Base-by-base conservation (phyloP, 2,113 vertebrate species). In the Poicephalus gulielmi region DNA sequence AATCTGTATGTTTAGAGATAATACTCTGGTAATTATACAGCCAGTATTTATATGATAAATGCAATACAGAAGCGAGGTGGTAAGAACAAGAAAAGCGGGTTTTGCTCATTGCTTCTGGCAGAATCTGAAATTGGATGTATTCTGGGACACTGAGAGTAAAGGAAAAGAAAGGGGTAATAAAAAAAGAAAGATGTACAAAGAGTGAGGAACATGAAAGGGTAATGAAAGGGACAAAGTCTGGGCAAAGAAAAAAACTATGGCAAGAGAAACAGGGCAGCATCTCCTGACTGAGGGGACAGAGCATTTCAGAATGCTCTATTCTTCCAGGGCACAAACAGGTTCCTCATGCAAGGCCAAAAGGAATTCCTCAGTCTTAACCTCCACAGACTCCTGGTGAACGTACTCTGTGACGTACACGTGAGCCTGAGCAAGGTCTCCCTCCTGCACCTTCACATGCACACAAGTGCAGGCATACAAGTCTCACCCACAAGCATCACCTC, bases 71-170 rank as follows among this genome's bases (percentile, higher is more conserved):
- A 81, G 55, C 63, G 39, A 92, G 66, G 94, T 76, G 94, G 92
- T 35, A 33, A 89, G 95, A 98, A 98, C 98, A 76, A 96, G 98
- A 98, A 98, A 97, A 98, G 95, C 97, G 5, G 75, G 98, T 97
- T 97, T 86, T 91, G 89, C 96, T 90, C 66, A 78, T 89, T 92
- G 78, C 93, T 94, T 59, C 91, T 70, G 90, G 90, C 73, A 84
- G 41, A 81, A 96, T 86, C 83, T 90, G 94, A 69, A 85, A 19
- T 2, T 74, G 81, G 69, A 73, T 53, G 77, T 57, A 35, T 86
- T 76, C 66, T 92, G 76, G 62, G 77, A 90, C 60, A 24, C 9
- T 9, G 71, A 83, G 62, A 73, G 70, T 31, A 73, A 81, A 91
- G 85, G 62, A 47, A 47, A 80, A 78, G 44, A 52, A 86, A 86